Evolutionary conservation across 2,888 invertebrate genomes (phyloP).

Genomic region (Archips xylosteana): DNA sequence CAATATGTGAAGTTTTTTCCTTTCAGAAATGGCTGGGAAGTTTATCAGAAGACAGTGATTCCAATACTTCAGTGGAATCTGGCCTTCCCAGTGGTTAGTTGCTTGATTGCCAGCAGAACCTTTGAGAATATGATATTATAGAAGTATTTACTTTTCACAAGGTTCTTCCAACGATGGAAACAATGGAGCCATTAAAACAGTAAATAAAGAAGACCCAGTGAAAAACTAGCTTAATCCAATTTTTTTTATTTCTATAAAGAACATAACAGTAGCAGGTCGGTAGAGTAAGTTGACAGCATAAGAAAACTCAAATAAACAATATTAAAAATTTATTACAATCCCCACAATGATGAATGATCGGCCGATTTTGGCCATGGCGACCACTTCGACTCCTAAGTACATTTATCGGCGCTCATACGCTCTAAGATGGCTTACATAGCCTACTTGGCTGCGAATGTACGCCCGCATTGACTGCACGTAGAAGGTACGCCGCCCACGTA

Average conservation of each 20-base stretch:
- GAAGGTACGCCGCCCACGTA: no score
- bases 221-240: not conserved
- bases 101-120: not conserved
- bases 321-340: slow-evolving; percentile 35
- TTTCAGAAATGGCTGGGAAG: slow-evolving; percentile 74
- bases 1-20: slow-evolving; percentile 33
- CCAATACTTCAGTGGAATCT: slow-evolving; percentile 58
- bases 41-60: slow-evolving; percentile 67
- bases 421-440: no score
- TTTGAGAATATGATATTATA: not conserved
- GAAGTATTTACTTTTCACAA: not conserved
- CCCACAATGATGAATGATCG: no score
- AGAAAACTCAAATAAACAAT: slow-evolving; percentile 20
- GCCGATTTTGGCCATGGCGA: no score
- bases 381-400: no score
- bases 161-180: slow-evolving; percentile 26
- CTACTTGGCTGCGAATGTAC: no score
- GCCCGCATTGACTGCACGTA: no score
- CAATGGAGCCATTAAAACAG: not conserved
- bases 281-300: slow-evolving; percentile 17
- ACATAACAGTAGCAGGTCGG: slow-evolving; percentile 43
- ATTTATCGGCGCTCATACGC: no score
- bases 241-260: not conserved
- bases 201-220: slow-evolving; percentile 8
- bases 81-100: slow-evolving; percentile 49